Conservation (phyloP, 2,888 invertebrate species). For the Amblyjoppa fuscipennis region DNA sequence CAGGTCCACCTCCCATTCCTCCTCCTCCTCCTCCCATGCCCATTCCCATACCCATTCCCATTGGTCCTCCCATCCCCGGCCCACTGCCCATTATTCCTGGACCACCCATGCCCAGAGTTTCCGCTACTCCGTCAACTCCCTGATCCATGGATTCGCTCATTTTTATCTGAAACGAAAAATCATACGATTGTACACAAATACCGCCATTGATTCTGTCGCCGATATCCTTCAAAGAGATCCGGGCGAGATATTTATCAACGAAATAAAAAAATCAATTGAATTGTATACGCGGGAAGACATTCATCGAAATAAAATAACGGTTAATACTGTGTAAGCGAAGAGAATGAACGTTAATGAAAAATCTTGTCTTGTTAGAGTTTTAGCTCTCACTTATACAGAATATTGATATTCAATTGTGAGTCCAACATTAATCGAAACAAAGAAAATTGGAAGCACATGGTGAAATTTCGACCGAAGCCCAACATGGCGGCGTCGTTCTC, state of each 20-base stretch:
- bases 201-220: not conserved
- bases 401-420: not conserved
- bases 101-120: constrained; percentile 53
- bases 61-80: constrained; percentile 60
- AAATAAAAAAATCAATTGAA: not conserved
- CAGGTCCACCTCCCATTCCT: constrained; percentile 64
- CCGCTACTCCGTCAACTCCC: constrained; percentile 53
- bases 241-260: not conserved
- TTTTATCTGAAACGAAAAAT: constrained; percentile 78
- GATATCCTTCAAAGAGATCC: not conserved
- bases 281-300: too few species aligned
- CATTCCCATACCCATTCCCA: constrained; percentile 66
- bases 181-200: not conserved
- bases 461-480: not conserved
- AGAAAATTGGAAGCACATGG: constrained; percentile 2
- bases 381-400: not conserved
- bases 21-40: constrained; percentile 66
- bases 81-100: constrained; percentile 55
- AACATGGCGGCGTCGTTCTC: constrained; percentile 1
- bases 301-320: too few species aligned
- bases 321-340: too few species aligned
- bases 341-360: not conserved
- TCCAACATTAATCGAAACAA: not conserved
- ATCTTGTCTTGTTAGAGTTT: not conserved
- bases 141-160: constrained; percentile 82